A percentile compares a stretch with the other conserved stretches of the same genome.
Conservation (phyloP, 2,113 vertebrate species). For the Ia io region DNA sequence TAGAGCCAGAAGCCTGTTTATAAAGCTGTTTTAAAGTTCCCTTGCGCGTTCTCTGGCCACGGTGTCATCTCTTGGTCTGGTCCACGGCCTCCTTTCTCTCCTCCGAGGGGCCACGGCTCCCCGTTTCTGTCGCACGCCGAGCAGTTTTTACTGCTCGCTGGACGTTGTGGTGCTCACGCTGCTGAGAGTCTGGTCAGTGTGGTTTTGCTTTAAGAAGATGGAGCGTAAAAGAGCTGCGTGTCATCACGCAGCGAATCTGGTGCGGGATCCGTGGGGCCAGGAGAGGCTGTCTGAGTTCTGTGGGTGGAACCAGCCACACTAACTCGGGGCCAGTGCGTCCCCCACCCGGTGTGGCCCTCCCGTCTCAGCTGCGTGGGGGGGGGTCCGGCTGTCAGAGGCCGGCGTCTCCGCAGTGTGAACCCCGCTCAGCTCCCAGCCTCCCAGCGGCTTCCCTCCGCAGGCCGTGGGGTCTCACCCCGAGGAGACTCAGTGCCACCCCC, state of each 20-base stretch:
- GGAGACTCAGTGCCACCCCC: not conserved
- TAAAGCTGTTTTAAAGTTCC: too few species aligned
- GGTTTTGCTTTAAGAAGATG: not conserved
- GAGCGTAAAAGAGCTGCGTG: not conserved
- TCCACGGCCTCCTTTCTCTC: not conserved
- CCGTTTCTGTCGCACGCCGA: not conserved
- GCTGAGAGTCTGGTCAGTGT: not conserved
- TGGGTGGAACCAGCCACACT: too few species aligned
- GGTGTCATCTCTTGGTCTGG: not conserved
- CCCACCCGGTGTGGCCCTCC: not conserved
- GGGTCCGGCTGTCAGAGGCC: not conserved
- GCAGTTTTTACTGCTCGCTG: not conserved
- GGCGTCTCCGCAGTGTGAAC: fast-evolving
- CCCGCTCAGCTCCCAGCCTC: not conserved
- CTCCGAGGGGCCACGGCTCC: not conserved
- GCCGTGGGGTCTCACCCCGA: fast-evolving
- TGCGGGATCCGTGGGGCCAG: not conserved
- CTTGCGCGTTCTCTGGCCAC: fast-evolving
- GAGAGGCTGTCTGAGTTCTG: not conserved
- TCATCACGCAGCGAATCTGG: not conserved
- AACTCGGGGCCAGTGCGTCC: fast-evolving
- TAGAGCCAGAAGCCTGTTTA: not conserved
- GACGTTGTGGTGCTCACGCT: not conserved
- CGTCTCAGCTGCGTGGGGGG: not conserved
- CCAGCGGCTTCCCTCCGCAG: not conserved